Evolutionary conservation across 2,113 vertebrate genomes (phyloP), one percentile per base, ranked within the genome.

Genomic region (Phylloscopus trochilus): DNA sequence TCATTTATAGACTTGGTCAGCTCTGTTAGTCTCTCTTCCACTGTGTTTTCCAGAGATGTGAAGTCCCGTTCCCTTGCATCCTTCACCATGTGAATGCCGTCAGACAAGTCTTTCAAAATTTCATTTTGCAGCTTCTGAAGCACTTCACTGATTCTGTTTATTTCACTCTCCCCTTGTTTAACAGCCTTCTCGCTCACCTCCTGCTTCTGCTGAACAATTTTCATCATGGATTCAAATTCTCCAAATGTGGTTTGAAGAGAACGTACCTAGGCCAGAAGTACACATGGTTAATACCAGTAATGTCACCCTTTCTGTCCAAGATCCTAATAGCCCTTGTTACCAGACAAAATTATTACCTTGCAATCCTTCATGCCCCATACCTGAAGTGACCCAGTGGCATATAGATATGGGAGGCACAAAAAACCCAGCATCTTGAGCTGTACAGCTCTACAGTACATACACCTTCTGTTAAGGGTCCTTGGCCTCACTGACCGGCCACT

Each of bases 81-180:
- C 96, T 98, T 99, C 35, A 99, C 99, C 96, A 99, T 99, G 2
- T 97, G 98, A 95, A 99, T 98, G 59, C 99, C 98, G 0, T 99
- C 98, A 0, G 99, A 99, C 24, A 99, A 98, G 90, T 99, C 99
- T 87, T 96, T 98, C 91, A 99, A 97, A 23, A 99, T 98, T 94
- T 99, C 98, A 7, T 99, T 99, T 96, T 99, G 99, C 44, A 99
- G 98, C 78, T 98, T 99, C 87, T 99, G 98, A n/a, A 99, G 98
- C 16, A 99, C 98, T 73, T 99, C 99, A 43, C 99, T 98, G 87
- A 99, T 98, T 3, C 98, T 98, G 89, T 97, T 98, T 23, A 98
- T 98, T 97, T 99, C 98, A 12, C 95, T 97, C 96, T 99, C 99
- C 6, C 98, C 98, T 88, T 98, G 98, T 95, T 97, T 98, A 94